phyloP scores from a whole-genome alignment of 2,888 invertebrate species.

The Leptarthrus brevirostris region DNA sequence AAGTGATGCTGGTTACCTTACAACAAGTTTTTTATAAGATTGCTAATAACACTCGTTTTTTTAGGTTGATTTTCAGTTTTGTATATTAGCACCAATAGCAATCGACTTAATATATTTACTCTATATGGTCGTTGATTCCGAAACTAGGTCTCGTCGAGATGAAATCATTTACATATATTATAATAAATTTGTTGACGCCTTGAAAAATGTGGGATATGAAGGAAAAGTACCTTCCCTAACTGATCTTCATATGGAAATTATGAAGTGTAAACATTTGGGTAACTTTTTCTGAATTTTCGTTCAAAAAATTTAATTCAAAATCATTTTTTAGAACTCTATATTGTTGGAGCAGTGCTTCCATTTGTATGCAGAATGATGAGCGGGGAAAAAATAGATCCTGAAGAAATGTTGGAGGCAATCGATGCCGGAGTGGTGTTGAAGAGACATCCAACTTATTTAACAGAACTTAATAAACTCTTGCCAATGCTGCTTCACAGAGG shows the following conservation, averaged over 20 bases:
- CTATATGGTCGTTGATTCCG: constrained; percentile 44
- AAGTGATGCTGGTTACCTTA: constrained; percentile 48
- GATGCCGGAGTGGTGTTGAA: background rate
- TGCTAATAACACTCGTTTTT: no score
- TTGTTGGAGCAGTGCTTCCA: background rate
- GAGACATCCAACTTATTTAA: background rate
- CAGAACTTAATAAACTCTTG: background rate
- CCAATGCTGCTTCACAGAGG: constrained; percentile 11
- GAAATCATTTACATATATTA: constrained; percentile 50
- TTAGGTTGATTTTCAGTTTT: constrained; percentile 53
- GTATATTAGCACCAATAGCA: constrained; percentile 49
- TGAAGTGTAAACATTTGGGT: constrained; percentile 49
- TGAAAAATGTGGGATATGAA: constrained; percentile 46
- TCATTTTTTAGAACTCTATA: constrained; percentile 2
- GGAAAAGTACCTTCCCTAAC: constrained; percentile 35
- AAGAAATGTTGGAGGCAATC: background rate
- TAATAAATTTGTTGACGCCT: constrained; percentile 40
- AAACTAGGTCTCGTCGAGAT: constrained; percentile 46
- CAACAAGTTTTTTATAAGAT: no score
- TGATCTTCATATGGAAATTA: constrained; percentile 49
- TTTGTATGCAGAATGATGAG: background rate
- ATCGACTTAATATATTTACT: constrained; percentile 51
- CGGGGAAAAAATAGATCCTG: background rate
- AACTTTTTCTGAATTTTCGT: no score
- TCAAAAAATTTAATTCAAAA: background rate